These are phyloP conservation scores for Remorina albescens DNA, from an alignment of 2,797 vertebrate genomes.

Conservation along the genomic window DNA sequence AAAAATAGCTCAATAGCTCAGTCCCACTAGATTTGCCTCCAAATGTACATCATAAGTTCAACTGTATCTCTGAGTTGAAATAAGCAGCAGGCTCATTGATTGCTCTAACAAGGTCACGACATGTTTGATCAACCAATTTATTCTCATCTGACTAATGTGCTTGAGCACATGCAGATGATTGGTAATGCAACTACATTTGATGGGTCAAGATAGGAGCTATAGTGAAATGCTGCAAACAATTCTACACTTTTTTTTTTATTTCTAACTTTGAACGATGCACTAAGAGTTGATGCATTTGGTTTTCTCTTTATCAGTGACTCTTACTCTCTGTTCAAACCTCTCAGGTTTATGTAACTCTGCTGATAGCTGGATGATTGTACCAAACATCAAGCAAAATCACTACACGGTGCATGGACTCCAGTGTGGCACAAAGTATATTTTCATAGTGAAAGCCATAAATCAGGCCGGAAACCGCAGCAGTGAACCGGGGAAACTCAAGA, in stretches of 20 bases:
- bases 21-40: slow-evolving; percentile 53
- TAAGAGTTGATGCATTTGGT: slow-evolving; percentile 9
- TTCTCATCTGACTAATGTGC: slow-evolving; percentile 59
- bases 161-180: slow-evolving; percentile 37
- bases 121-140: slow-evolving; percentile 69
- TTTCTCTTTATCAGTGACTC: slow-evolving; percentile 26
- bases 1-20: slow-evolving; percentile 37
- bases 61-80: slow-evolving; percentile 46
- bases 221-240: slow-evolving; percentile 27
- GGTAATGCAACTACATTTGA: slow-evolving; percentile 41
- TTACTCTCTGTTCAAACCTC: slow-evolving; percentile 42
- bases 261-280: slow-evolving; percentile 9
- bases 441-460: slow-evolving; percentile 98
- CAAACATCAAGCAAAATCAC: slow-evolving; percentile 99
- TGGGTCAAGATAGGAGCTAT: slow-evolving; percentile 47
- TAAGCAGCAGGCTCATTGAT: slow-evolving; percentile 62
- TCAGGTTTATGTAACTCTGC: slow-evolving; percentile 98
- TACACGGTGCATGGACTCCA: slow-evolving; percentile 98
- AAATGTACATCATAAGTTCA: slow-evolving; percentile 37
- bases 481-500: slow-evolving; percentile 95
- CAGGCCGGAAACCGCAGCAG: slow-evolving; percentile 97
- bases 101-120: slow-evolving; percentile 65
- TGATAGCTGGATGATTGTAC: slow-evolving; percentile 99
- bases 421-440: slow-evolving; percentile 97
- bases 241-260: slow-evolving; percentile 23